phyloP scores from a whole-genome alignment of 2,113 vertebrate genomes.

The Tragelaphus strepsiceros region DNA sequence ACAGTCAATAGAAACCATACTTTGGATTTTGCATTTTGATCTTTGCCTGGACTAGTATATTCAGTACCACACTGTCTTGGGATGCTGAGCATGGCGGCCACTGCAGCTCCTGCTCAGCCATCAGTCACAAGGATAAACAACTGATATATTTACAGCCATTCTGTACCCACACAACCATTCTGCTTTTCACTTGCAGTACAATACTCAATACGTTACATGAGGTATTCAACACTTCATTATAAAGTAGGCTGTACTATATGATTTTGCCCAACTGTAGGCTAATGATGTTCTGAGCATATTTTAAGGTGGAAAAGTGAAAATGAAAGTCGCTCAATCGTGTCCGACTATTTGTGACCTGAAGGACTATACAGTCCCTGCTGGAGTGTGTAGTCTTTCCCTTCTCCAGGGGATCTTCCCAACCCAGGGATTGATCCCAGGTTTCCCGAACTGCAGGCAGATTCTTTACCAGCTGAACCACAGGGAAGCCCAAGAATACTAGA shows the following conservation, averaged over 20 bases:
- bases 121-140: neutral
- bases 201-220: neutral
- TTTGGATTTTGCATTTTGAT: neutral
- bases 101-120: neutral
- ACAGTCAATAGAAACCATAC: neutral
- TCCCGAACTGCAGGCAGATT: neutral
- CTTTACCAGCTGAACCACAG: neutral
- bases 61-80: neutral
- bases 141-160: neutral
- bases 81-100: neutral
- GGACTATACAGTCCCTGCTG: neutral
- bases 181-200: neutral
- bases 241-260: neutral
- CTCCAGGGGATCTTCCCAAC: neutral
- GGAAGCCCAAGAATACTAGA: neutral
- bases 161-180: neutral
- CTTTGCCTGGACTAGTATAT: neutral
- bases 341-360: neutral
- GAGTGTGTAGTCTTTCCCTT: neutral
- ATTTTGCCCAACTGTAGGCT: neutral
- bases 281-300: neutral
- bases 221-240: neutral
- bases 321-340: neutral
- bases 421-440: neutral
- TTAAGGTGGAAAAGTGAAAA: neutral